These are phyloP conservation scores for Caenorhabditis becei DNA, from an alignment of 2,888 invertebrate genomes.

Conservation along the genomic window DNA sequence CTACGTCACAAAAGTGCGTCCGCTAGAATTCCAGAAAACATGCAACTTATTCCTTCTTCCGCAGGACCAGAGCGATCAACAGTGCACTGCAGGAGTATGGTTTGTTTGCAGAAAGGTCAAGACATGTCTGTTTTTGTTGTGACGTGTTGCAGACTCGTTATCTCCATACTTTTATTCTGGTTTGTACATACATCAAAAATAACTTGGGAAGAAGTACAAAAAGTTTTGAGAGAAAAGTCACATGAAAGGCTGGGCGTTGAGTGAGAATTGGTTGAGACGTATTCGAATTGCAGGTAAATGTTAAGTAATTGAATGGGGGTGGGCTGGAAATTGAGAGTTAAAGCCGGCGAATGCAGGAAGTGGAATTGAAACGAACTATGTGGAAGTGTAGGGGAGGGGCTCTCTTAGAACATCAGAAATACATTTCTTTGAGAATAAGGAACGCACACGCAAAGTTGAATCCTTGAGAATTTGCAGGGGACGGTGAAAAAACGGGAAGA, in stretches of 20 bases:
- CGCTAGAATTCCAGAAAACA: background rate
- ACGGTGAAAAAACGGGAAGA: background rate
- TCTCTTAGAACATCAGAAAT: background rate
- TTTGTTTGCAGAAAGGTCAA: background rate
- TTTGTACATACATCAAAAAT: slow-evolving; percentile 1
- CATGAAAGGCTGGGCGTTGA: slow-evolving; percentile 53
- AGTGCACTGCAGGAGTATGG: background rate
- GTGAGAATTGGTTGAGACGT: slow-evolving; percentile 50
- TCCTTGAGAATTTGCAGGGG: slow-evolving; percentile 12
- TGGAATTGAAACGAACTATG: background rate
- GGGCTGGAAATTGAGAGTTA: background rate
- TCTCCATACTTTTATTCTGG: background rate
- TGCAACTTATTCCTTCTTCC: background rate
- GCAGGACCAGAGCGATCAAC: background rate
- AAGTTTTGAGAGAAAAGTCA: slow-evolving; percentile 20
- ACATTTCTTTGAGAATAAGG: background rate
- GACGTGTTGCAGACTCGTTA: background rate
- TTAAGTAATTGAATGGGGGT: slow-evolving; percentile 19
- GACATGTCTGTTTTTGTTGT: background rate
- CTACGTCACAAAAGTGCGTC: background rate
- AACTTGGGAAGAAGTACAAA: background rate
- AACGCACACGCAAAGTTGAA: slow-evolving; percentile 1
- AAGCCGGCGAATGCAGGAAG: background rate
- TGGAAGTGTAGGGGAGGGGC: background rate
- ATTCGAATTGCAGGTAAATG: slow-evolving; percentile 34